A percentile compares a stretch with the other conserved stretches of the same genome.
Evolutionary conservation across 2,113 vertebrate species (phyloP).

Genomic region (Heteronetta atricapilla): DNA sequence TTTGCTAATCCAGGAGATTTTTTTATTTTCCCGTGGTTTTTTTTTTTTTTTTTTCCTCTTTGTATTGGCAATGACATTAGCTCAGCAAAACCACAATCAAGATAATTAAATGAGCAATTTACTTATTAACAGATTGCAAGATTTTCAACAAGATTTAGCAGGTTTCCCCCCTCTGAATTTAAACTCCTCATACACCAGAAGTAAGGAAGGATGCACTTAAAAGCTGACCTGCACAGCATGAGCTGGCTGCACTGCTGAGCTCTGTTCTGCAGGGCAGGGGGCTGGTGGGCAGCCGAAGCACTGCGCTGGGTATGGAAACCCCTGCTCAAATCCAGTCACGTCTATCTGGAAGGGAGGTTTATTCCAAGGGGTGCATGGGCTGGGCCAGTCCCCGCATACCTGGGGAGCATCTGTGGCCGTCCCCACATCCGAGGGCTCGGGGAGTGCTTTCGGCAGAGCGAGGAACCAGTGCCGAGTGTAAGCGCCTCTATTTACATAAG

Average conservation of each 20-base stretch:
- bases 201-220: rapidly evolving
- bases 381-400: not conserved
- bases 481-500: not conserved
- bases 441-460: not conserved
- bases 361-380: not conserved
- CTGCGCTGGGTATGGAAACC: no score
- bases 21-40: not conserved
- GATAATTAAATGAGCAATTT: conserved; percentile 34
- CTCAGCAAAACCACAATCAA: not conserved
- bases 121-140: conserved; percentile 27
- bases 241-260: not conserved
- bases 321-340: no score
- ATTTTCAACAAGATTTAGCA: not conserved
- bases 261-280: not conserved
- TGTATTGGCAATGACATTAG: not conserved
- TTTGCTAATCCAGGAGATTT: not conserved
- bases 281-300: no score
- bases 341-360: no score
- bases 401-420: rapidly evolving
- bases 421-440: not conserved
- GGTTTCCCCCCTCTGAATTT: not conserved
- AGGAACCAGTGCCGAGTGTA: not conserved
- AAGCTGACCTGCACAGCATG: rapidly evolving
- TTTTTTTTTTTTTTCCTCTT: not conserved
- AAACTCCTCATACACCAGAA: rapidly evolving